Percentiles rank a stretch among this genome's conserved stretches.
Evolutionary conservation across 2,888 invertebrate species (phyloP).

Genomic region (Cantharis rustica): DNA sequence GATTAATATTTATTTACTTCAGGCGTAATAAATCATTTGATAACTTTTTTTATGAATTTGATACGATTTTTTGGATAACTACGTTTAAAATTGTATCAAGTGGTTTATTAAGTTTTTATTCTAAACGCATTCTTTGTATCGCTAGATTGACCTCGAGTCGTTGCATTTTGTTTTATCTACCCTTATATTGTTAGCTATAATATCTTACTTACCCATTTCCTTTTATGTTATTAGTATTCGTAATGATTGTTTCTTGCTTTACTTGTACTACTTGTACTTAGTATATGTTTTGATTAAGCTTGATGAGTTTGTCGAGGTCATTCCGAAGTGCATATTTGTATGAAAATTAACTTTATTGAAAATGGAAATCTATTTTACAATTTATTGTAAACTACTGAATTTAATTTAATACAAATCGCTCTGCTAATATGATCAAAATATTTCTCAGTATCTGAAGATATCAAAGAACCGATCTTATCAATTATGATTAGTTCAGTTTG

Average conservation of each 20-base stretch:
- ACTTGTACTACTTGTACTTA: too few relatives aligned
- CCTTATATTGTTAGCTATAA: too few relatives aligned
- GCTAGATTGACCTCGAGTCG: too few relatives aligned
- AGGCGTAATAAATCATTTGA: neutral
- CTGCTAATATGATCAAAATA: too few relatives aligned
- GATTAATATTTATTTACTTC: neutral
- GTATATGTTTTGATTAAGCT: neutral
- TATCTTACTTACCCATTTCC: too few relatives aligned
- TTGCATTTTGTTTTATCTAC: neutral
- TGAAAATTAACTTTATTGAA: neutral
- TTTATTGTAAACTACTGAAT: neutral
- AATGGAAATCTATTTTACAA: neutral
- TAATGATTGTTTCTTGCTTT: neutral
- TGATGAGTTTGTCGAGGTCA: neutral
- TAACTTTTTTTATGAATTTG: neutral
- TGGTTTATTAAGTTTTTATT: neutral
- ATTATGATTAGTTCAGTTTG: too few relatives aligned
- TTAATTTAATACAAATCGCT: too few relatives aligned
- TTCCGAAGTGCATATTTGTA: neutral
- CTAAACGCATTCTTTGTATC: neutral
- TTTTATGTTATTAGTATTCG: too few relatives aligned
- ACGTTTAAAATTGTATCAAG: neutral
- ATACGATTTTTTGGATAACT: neutral
- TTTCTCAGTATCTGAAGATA: too few relatives aligned
- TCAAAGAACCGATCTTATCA: too few relatives aligned